Base-by-base conservation (phyloP, 2,113 vertebrate genomes). In the Dolichotis patagonum region DNA sequence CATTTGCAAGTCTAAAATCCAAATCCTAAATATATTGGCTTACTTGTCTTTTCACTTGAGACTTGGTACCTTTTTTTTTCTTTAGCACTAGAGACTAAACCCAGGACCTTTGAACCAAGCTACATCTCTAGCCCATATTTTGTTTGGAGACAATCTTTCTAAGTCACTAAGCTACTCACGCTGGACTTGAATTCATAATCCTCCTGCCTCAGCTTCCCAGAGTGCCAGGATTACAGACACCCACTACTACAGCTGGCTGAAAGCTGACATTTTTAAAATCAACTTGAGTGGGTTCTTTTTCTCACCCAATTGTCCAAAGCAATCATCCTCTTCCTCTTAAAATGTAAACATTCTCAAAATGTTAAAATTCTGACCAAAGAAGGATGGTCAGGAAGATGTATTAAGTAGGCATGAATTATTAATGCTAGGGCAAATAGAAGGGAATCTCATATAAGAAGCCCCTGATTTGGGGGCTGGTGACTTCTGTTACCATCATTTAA, bases 191-290 rank as follows among this genome's bases (percentile, higher is more conserved):
- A 77, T 5, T 28, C 41, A 46, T 26, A 77, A 16, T 77, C 43
- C 65, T 69, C 65, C 41, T 77, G 73, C 43, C 41, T 77, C 26
- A 77, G 10, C 43, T 43, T 77, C 24, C 73, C 26, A 30, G 41
- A 43, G 28, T 46, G 43, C 73, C 13, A 28, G 69, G 26, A 46
- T 46, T 77, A 77, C 2, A 77, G 24, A 46, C 71, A 77, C 46
- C 41, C 24, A 14, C 22, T 46, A 43, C 22, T 9, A 43, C 71
- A 43, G 71, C 38, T 41, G 38, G 71, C 8, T 43, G 41, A 75
- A 75, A 38, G 54, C 32, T 82, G 32, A 46, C 81, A 86, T 32
- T 94, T 96, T 96, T 85, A 26, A 86, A 86, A 38, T 94, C 77
- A 83, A 91, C 35, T 88, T 90, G 85, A 14, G 12, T 90, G 22